Evolutionary conservation across 2,113 vertebrate genomes (phyloP).

Genomic region (Lampris incognitus): DNA sequence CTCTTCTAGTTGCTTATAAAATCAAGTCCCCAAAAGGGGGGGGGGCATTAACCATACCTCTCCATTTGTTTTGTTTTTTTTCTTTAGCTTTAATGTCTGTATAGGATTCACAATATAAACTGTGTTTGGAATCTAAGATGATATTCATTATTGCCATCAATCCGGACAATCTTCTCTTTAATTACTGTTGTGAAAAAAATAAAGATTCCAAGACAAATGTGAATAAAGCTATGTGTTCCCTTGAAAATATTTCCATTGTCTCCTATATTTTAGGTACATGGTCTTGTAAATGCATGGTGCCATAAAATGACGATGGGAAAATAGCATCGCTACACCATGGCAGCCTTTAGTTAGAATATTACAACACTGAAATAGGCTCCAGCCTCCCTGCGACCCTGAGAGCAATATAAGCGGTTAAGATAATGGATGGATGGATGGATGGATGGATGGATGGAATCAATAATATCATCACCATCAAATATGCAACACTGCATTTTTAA

Average conservation of each 20-base stretch:
- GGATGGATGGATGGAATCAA: too few relatives aligned
- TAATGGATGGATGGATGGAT: too few relatives aligned
- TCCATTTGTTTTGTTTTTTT: slow-evolving; percentile 16
- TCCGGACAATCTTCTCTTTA: not conserved
- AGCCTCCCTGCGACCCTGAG: too few relatives aligned
- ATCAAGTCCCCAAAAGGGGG: not conserved
- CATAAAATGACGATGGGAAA: too few relatives aligned
- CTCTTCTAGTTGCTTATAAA: slow-evolving; percentile 16
- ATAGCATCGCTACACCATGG: too few relatives aligned
- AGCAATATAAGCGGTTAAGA: too few relatives aligned
- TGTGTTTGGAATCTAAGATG: not conserved
- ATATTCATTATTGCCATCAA: not conserved
- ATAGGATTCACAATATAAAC: slow-evolving; percentile 2
- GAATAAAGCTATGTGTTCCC: slow-evolving; percentile 24
- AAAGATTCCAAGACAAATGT: not conserved
- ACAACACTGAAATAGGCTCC: too few relatives aligned
- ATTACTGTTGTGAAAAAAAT: slow-evolving; percentile 6
- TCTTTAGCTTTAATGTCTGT: slow-evolving; percentile 49
- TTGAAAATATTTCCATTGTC: not conserved
- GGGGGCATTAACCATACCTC: slow-evolving; percentile 8
- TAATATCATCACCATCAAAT: too few relatives aligned
- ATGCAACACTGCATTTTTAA: too few relatives aligned
- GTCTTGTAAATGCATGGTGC: too few relatives aligned
- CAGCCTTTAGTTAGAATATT: too few relatives aligned
- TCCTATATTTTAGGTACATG: not conserved